Conservation (phyloP, 2,888 invertebrate genomes). For the Drosophila yooni region DNA sequence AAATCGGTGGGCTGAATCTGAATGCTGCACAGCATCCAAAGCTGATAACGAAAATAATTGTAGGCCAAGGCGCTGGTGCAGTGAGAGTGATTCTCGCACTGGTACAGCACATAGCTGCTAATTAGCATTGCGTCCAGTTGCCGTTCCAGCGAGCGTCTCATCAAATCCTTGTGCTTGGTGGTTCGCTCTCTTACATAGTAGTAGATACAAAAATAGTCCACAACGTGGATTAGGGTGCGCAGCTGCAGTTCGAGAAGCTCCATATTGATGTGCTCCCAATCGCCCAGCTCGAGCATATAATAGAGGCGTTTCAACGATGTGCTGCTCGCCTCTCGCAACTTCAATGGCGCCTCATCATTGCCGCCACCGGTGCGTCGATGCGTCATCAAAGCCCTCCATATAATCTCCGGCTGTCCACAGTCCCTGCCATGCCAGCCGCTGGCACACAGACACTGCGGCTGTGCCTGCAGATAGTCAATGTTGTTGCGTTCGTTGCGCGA, state of each 20-base stretch:
- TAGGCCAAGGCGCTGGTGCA: constrained; percentile 76
- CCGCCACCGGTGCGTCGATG: constrained; percentile 50
- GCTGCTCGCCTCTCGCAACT: constrained; percentile 67
- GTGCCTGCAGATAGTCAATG: constrained; percentile 61
- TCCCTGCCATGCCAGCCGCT: constrained; percentile 89
- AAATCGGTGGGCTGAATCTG: constrained; percentile 86
- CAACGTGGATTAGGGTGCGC: constrained; percentile 87
- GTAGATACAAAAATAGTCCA: constrained; percentile 88
- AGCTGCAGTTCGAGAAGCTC: constrained; percentile 87
- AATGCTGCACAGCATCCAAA: constrained; percentile 60
- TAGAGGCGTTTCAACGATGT: constrained; percentile 85
- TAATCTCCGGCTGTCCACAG: constrained; percentile 89
- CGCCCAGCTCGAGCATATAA: constrained; percentile 86
- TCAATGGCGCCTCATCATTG: constrained; percentile 82
- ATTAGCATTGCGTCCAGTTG: constrained; percentile 59
- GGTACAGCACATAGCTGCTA: constrained; percentile 67
- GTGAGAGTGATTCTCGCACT: constrained; percentile 48
- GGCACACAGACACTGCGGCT: constrained; percentile 86
- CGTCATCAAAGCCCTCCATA: constrained; percentile 88
- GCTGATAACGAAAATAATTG: constrained; percentile 70
- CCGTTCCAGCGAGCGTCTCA: constrained; percentile 82
- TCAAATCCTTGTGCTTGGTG: constrained; percentile 21
- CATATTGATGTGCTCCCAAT: constrained; percentile 85
- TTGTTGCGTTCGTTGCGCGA: constrained; percentile 37
- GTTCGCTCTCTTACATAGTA: constrained; percentile 51